Evolutionary conservation across 2,888 invertebrate genomes (phyloP), one percentile per base, ranked within the genome.

Genomic region (Drosophila conformis): DNA sequence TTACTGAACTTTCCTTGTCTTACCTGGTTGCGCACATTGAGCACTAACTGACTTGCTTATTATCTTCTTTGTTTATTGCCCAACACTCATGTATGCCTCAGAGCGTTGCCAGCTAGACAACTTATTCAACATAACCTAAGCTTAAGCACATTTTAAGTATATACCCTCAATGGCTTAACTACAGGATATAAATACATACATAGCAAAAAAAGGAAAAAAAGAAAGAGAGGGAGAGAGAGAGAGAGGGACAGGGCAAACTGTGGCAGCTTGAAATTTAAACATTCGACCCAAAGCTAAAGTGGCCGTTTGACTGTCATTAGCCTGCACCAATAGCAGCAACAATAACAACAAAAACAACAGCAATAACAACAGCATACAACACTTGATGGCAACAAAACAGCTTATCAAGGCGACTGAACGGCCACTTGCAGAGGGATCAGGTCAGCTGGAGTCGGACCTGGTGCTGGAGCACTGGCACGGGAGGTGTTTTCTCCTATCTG

Each of bases 281-380:
- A 86, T 75, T 83, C 60, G 59, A 73, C 56, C 52, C 60, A 53
- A 53, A 42, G 61, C 40, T 79, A 64, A 75, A 85, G 71, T 76
- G 67, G 49, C 63, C 60, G 73, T 70, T 84, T 66, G 80, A 67
- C 80, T 87, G 80, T 89, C 89, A 89, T 89, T 89, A 89, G 89
- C 69, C 68, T 58, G 64, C 67, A 73, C 74, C 70, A 65, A 58
- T 61, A 64, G 65, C 38, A 67, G 31, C 21, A 53, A 53, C 51
- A 31, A n/a, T 7, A 60, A 58, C 46, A 69, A 57, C 62, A 65
- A 68, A 38, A 75, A 38, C 15, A 53, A 53, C 54, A 61, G 61
- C 49, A 66, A 60, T 62, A 71, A 65, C 40, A 74, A 36, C 10
- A 51, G 33, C 29, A 49, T 46, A 51, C 21, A 60, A 35, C 64